These are phyloP conservation scores for Cephalophus harveyi DNA, from an alignment of 2,113 vertebrate genomes.

Conservation along the genomic window DNA sequence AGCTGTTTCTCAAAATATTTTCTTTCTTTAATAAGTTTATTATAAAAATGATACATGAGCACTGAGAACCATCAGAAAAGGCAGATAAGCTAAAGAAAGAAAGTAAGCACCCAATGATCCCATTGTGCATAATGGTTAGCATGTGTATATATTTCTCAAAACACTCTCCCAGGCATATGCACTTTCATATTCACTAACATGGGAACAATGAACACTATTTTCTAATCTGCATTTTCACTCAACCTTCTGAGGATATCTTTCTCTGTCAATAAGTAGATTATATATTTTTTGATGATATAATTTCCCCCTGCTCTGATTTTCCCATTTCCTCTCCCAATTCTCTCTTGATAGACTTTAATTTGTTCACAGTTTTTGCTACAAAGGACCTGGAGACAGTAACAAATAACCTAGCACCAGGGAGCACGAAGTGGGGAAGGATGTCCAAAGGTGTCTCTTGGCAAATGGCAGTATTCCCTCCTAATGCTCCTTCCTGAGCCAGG, in stretches of 20 bases:
- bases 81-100: neutral
- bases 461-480: neutral
- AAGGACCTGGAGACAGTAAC: neutral
- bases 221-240: neutral
- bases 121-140: neutral
- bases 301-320: neutral
- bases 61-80: neutral
- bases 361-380: neutral
- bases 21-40: neutral
- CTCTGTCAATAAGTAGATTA: neutral
- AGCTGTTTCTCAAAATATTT: conserved; percentile 28
- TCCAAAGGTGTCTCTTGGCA: neutral
- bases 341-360: neutral
- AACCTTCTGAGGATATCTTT: neutral
- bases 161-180: neutral
- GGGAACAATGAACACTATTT: neutral
- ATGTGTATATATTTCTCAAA: neutral
- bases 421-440: neutral
- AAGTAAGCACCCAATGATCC: neutral
- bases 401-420: neutral
- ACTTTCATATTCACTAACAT: neutral
- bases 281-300: neutral
- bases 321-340: neutral
- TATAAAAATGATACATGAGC: neutral
- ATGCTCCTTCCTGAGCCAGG: neutral